Percentiles rank a stretch among this genome's conserved stretches.
Evolutionary conservation across 1,140 invertebrate species (phyloP).

Genomic region (Pseudoatta argentina): DNA sequence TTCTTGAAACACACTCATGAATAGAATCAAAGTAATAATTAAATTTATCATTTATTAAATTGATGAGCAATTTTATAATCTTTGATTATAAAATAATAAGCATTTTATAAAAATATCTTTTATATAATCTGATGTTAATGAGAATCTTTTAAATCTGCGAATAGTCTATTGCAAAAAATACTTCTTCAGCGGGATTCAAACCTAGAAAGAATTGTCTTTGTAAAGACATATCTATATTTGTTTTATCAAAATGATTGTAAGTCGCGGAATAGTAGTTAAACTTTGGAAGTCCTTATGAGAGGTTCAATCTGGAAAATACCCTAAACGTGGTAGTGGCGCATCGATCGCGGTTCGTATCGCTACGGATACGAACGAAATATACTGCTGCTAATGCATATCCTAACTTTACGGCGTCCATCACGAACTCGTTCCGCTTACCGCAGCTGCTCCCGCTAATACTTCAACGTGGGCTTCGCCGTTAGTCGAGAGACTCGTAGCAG

Average conservation of each 20-base stretch:
- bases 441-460: conserved; percentile 64
- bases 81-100: too few species aligned
- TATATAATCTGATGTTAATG: too few species aligned
- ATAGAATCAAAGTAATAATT: too few species aligned
- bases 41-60: too few species aligned
- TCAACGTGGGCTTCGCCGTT: conserved; percentile 46
- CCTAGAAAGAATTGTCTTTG: neutral
- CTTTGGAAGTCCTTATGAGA: neutral
- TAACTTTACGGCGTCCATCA: conserved; percentile 64
- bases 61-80: too few species aligned
- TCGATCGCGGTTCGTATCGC: conserved; percentile 46
- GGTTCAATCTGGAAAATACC: conserved; percentile 51
- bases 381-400: conserved; percentile 57
- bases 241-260: neutral
- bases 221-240: neutral
- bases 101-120: too few species aligned
- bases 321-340: conserved; percentile 4
- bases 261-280: neutral
- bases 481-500: conserved; percentile 41
- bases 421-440: conserved; percentile 49
- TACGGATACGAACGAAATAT: conserved; percentile 46
- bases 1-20: too few species aligned
- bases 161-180: too few species aligned
- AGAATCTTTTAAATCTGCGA: too few species aligned
- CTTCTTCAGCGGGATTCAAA: too few species aligned